Evolutionary conservation across 2,113 vertebrate genomes (phyloP).

Genomic region (Trogon melanurus): DNA sequence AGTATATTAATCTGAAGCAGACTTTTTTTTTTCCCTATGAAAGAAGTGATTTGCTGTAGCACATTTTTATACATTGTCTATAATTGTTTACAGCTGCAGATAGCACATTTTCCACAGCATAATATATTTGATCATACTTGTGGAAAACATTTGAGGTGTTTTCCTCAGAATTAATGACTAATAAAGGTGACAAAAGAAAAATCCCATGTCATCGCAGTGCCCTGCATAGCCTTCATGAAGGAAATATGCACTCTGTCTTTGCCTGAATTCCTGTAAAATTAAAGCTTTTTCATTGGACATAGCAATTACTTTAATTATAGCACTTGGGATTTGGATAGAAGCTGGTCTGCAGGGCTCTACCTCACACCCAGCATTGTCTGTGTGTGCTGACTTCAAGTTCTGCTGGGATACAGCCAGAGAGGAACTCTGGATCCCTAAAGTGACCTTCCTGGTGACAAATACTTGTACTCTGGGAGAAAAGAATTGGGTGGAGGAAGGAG

Average conservation of each 20-base stretch:
- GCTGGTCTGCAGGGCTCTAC: conserved; percentile 15
- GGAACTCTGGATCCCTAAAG: neutral
- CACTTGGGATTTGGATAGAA: conserved; percentile 43
- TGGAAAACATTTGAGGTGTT: neutral
- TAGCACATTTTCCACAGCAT: neutral
- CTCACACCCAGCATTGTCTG: conserved; percentile 27
- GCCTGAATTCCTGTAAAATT: conserved; percentile 81
- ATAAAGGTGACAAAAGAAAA: neutral
- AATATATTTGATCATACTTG: neutral
- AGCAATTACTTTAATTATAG: conserved; percentile 81
- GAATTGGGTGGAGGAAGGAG: neutral
- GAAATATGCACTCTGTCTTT: conserved; percentile 61
- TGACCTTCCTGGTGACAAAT: neutral
- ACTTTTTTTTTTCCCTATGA: neutral
- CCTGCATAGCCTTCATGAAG: conserved; percentile 41
- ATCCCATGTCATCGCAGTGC: neutral
- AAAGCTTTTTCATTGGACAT: conserved; percentile 74
- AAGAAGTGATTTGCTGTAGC: neutral
- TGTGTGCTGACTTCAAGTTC: conserved; percentile 25
- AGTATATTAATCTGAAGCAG: neutral
- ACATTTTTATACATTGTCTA: neutral
- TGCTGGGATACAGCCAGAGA: conserved; percentile 17
- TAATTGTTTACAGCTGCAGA: neutral
- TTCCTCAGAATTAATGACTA: neutral
- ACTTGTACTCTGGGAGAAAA: neutral